Evolutionary conservation across 2,113 vertebrate species (phyloP).

Genomic region (Notechis scutatus): DNA sequence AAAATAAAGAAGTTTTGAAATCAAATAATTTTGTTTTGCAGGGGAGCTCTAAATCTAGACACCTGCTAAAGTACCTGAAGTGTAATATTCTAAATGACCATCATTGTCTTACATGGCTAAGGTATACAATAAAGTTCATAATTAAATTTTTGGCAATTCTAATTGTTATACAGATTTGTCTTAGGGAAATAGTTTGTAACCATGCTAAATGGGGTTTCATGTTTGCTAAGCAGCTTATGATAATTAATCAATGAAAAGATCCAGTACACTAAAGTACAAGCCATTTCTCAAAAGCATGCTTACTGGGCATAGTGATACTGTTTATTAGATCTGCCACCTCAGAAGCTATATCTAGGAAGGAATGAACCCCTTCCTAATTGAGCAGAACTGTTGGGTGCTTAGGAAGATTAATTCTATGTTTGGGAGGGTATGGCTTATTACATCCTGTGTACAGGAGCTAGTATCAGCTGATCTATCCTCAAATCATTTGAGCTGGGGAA

Average conservation of each 20-base stretch:
- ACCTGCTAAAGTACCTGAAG: not conserved
- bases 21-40: not conserved
- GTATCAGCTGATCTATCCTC: not conserved
- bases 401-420: not conserved
- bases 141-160: not conserved
- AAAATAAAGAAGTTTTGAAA: not conserved
- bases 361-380: not conserved
- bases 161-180: not conserved
- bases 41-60: not conserved
- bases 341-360: not conserved
- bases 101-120: not conserved
- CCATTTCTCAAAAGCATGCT: not conserved
- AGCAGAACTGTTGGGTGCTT: not conserved
- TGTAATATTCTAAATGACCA: not conserved
- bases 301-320: not conserved
- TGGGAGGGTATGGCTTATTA: not conserved
- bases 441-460: not conserved
- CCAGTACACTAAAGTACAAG: not conserved
- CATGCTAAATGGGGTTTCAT: not conserved
- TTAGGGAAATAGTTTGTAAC: not conserved
- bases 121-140: not conserved
- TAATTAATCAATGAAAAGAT: not conserved
- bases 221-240: not conserved
- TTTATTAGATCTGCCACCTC: not conserved
- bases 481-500: not conserved